Evolutionary conservation across 2,888 invertebrate species (phyloP), one percentile per base, ranked within the genome.

Genomic region (Diloba caeruleocephala): DNA sequence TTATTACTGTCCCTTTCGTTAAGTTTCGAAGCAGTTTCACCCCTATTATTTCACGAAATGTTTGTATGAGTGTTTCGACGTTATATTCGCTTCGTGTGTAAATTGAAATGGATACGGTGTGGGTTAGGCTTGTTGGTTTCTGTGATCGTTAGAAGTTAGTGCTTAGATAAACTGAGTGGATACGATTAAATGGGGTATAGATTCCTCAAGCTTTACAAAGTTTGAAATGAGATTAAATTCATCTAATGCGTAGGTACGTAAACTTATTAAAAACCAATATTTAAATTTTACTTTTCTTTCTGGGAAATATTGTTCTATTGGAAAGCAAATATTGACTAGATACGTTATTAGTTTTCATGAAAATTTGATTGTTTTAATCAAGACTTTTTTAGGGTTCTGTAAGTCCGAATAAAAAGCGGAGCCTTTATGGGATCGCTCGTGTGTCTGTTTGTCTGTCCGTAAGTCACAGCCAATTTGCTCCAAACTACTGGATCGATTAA

Each of bases 1-100:
- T 89, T 89, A 90, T 88, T 79, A 85, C 84, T 81, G 84, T 85
- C 89, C 89, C 85, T 88, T 70, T 59, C 23, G 41, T 80, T 76
- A 74, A 79, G 75, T 78, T 82, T 77, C 71, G 65, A 70, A 79
- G 61, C 61, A 76, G 74, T 79, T 82, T 75, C 74, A 78, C 74
- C 71, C 70, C 76, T 74, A 74, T 71, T 79, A 74, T 70, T 78
- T 76, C 68, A 82, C n/a, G n/a, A n/a, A 7, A 21, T 78, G 71
- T 78, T 73, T 70, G 53, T 65, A 60, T 53, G 68, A 52, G 51
- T 55, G 36, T 45, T 67, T 58, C 61, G 66, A 44, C n/a, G n/a
- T n/a, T 57, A 54, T 55, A 61, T 59, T 43, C 19, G 31, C 13
- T 49, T 55, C 53, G 55, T 57, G 51, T 51, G 54, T 57, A 54